Percentiles rank a stretch among this genome's conserved stretches.
Conservation (phyloP, 2,888 invertebrate genomes). For the Mesochorus sp. region DNA sequence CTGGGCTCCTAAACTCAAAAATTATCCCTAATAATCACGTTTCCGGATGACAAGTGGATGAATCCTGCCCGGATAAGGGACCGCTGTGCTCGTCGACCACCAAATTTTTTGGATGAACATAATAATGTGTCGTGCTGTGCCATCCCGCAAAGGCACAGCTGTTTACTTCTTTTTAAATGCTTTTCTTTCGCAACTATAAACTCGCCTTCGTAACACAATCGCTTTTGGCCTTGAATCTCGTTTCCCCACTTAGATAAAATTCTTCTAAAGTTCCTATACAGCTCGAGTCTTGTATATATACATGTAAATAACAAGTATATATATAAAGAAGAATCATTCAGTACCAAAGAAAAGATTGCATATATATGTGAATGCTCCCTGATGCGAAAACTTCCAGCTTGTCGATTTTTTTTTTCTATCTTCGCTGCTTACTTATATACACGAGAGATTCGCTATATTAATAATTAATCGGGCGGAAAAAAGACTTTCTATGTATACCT, state of each 20-base stretch:
- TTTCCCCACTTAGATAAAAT: constrained; percentile 6
- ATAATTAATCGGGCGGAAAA: constrained; percentile 69
- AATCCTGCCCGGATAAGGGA: constrained; percentile 42
- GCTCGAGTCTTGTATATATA: background rate
- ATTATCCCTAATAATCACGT: constrained; percentile 43
- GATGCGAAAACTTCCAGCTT: constrained; percentile 23
- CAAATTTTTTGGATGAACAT: constrained; percentile 29
- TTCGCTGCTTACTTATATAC: background rate
- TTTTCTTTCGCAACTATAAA: background rate
- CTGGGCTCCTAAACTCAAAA: constrained; percentile 23
- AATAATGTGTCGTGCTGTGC: background rate
- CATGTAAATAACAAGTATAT: background rate
- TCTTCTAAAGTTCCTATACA: background rate
- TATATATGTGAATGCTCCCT: background rate
- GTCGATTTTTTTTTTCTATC: background rate
- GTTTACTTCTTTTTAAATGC: background rate
- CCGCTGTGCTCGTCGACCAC: background rate
- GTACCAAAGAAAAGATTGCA: background rate
- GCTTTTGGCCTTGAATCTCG: constrained; percentile 29
- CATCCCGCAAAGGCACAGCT: background rate
- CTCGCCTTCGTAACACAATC: constrained; percentile 18
- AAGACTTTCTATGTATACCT: constrained; percentile 76
- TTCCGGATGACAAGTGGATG: constrained; percentile 55
- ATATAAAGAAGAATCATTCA: background rate
- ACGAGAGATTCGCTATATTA: constrained; percentile 40